Evolutionary conservation across 2,888 invertebrate genomes (phyloP).

Genomic region (Campaea margaritaria): DNA sequence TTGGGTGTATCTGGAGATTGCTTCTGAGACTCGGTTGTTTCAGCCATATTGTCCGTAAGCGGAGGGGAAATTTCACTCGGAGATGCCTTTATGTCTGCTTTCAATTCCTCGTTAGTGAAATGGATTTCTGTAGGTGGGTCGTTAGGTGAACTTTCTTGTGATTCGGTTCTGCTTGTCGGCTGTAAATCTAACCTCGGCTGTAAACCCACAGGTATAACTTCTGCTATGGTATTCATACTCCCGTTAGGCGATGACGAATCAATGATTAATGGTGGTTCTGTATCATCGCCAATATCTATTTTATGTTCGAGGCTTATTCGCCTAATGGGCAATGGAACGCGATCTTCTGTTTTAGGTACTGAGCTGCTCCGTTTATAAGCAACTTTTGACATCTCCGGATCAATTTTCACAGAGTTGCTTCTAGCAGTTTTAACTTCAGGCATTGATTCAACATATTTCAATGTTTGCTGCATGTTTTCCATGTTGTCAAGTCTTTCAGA

Average conservation of each 20-base stretch:
- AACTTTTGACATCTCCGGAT: constrained; percentile 72
- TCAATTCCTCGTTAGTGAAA: constrained; percentile 66
- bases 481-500: constrained; percentile 68
- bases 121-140: constrained; percentile 81
- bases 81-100: constrained; percentile 69
- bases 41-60: constrained; percentile 62
- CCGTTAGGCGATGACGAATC: constrained; percentile 76
- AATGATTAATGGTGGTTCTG: constrained; percentile 79
- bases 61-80: constrained; percentile 81
- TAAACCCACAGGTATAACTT: constrained; percentile 75
- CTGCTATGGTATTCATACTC: constrained; percentile 79
- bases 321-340: constrained; percentile 65
- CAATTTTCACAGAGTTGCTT: constrained; percentile 68
- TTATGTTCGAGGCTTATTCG: constrained; percentile 80
- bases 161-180: constrained; percentile 66
- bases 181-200: constrained; percentile 73
- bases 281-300: constrained; percentile 81
- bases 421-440: constrained; percentile 61
- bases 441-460: constrained; percentile 64
- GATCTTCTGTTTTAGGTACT: constrained; percentile 75
- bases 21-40: constrained; percentile 68
- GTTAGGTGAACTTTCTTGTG: constrained; percentile 75
- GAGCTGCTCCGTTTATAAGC: constrained; percentile 78
- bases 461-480: constrained; percentile 61
- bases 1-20: constrained; percentile 78